These are phyloP conservation scores for Drosophila rellima DNA, from an alignment of 2,888 invertebrate genomes.

Conservation along the genomic window DNA sequence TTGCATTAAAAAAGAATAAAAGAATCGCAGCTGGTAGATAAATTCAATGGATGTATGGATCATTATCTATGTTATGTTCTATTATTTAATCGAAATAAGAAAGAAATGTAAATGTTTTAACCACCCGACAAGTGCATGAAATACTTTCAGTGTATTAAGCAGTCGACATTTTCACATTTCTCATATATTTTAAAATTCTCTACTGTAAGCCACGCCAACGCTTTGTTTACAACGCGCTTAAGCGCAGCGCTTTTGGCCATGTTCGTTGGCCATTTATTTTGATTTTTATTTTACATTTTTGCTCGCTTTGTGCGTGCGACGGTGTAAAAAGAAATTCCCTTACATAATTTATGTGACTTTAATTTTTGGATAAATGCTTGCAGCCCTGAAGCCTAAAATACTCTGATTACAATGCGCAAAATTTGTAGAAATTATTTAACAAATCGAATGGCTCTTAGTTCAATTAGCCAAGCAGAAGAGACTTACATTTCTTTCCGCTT, in stretches of 20 bases:
- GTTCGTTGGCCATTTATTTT: conserved; percentile 53
- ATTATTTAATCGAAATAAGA: no score
- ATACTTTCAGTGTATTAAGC: neutral
- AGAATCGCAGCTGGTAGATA: no score
- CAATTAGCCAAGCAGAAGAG: conserved; percentile 24
- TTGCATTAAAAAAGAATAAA: no score
- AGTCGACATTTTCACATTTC: neutral
- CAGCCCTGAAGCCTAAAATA: conserved; percentile 29
- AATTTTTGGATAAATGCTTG: conserved; percentile 35
- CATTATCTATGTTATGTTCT: no score
- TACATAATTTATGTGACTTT: conserved; percentile 55
- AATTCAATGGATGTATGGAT: no score
- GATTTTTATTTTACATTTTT: conserved; percentile 43
- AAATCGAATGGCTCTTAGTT: conserved; percentile 4
- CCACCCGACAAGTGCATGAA: no score
- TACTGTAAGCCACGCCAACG: conserved; percentile 6
- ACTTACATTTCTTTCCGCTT: conserved; percentile 3
- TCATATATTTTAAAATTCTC: conserved; percentile 2
- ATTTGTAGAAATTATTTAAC: conserved; percentile 46
- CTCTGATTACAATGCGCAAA: conserved; percentile 41
- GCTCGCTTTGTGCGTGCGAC: conserved; percentile 4
- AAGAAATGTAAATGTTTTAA: no score
- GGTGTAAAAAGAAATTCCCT: conserved; percentile 29
- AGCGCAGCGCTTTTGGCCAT: conserved; percentile 48
- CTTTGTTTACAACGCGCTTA: conserved; percentile 38